Evolutionary conservation across 2,113 vertebrate genomes (phyloP).

Genomic region (Microcebus murinus): DNA sequence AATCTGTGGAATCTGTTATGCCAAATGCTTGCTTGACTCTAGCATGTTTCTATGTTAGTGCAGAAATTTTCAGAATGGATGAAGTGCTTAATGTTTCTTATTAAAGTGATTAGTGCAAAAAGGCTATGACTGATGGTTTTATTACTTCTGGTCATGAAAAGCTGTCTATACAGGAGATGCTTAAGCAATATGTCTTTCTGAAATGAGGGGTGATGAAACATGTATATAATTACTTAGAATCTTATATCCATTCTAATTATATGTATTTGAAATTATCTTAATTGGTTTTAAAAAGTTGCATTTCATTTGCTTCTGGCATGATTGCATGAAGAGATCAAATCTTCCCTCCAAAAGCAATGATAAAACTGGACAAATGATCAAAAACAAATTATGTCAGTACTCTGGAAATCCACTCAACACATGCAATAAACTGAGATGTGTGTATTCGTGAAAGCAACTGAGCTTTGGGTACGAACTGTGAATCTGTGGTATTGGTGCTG

Average conservation of each 20-base stretch:
- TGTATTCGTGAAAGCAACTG: not conserved
- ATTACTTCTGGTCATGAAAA: slow-evolving; percentile 56
- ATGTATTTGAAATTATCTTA: slow-evolving; percentile 46
- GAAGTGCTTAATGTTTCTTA: slow-evolving; percentile 54
- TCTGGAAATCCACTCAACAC: not conserved
- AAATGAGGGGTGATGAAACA: not conserved
- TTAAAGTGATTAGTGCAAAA: slow-evolving; percentile 49
- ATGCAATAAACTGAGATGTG: not conserved
- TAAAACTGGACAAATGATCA: not conserved
- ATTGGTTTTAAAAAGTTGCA: slow-evolving; percentile 29
- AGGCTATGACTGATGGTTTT: slow-evolving; percentile 47
- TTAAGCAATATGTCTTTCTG: slow-evolving; percentile 15
- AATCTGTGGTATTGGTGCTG: not conserved
- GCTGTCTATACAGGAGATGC: slow-evolving; percentile 18
- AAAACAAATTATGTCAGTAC: not conserved
- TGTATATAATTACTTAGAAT: slow-evolving; percentile 19
- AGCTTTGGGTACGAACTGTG: not conserved
- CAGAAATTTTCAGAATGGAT: slow-evolving; percentile 20
- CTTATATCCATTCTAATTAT: not conserved
- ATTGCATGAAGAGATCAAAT: not conserved
- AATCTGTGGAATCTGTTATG: slow-evolving; percentile 52
- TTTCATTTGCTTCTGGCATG: slow-evolving; percentile 44
- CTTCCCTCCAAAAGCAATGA: not conserved
- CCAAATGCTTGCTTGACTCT: slow-evolving; percentile 50
- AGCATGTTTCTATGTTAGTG: slow-evolving; percentile 36